Conservation (phyloP, 2,113 vertebrate species). For the Pseudopodoces humilis region DNA sequence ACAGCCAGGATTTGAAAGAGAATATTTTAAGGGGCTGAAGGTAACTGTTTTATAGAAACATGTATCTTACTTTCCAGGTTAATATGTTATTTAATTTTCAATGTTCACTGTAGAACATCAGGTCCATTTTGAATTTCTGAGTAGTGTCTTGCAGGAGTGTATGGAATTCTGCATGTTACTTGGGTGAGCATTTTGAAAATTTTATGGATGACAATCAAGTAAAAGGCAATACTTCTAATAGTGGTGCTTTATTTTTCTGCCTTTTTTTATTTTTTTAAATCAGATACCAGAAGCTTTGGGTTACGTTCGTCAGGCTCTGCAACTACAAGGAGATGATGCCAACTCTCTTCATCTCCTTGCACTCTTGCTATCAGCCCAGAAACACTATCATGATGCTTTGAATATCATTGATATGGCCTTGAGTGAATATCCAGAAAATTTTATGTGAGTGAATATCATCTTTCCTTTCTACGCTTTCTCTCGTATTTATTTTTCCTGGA, state of each 20-base stretch:
- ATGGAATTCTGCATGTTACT: not conserved
- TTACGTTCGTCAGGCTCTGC: slow-evolving; percentile 94
- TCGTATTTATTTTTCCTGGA: not conserved
- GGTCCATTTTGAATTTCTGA: not conserved
- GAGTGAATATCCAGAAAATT: slow-evolving; percentile 97
- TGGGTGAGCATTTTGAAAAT: not conserved
- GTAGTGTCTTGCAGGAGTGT: not conserved
- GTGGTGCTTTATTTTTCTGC: slow-evolving; percentile 11
- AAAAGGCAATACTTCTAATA: not conserved
- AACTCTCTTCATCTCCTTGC: slow-evolving; percentile 96
- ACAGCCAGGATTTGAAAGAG: not conserved
- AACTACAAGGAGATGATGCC: slow-evolving; percentile 95
- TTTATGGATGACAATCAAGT: not conserved
- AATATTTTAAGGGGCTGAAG: not conserved
- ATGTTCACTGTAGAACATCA: not conserved
- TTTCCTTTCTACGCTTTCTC: not conserved
- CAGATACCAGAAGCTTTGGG: slow-evolving; percentile 97
- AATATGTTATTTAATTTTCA: not conserved
- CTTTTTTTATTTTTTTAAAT: not conserved
- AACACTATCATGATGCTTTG: slow-evolving; percentile 95
- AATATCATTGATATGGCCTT: slow-evolving; percentile 99
- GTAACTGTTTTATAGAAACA: not conserved
- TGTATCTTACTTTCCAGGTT: not conserved
- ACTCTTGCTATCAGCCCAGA: slow-evolving; percentile 93
- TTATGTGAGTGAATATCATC: slow-evolving; percentile 82